Percentiles rank a stretch among this genome's conserved stretches.
phyloP scores from a whole-genome alignment of 2,113 vertebrate genomes.

The Pseudopipra pipra region DNA sequence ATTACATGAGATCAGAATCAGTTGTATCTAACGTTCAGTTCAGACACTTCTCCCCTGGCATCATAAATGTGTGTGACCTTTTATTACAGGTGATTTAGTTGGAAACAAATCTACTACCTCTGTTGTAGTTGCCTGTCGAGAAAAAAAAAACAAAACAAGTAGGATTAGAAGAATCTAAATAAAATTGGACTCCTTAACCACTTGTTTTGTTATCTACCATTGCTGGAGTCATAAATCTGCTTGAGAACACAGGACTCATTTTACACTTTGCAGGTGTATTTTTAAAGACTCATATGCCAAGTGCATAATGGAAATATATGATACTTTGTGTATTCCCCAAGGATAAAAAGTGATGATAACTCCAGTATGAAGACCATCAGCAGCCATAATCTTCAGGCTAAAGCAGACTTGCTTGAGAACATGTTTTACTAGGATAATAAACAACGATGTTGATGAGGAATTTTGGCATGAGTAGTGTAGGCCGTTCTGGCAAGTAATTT shows the following conservation, averaged over 20 bases:
- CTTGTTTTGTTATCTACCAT: background rate
- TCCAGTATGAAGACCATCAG: background rate
- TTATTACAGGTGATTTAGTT: background rate
- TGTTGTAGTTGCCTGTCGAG: slow-evolving; percentile 18
- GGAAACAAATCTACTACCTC: background rate
- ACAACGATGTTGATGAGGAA: background rate
- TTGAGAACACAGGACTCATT: background rate
- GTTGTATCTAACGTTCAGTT: background rate
- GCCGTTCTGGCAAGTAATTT: background rate
- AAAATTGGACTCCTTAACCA: background rate
- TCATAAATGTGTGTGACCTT: background rate
- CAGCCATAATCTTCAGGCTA: background rate
- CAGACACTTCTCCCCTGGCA: background rate
- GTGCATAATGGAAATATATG: background rate
- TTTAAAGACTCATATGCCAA: background rate
- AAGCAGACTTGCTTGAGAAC: background rate
- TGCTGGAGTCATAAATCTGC: background rate
- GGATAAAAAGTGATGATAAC: background rate
- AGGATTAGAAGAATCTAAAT: slow-evolving; percentile 18
- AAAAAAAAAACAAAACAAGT: slow-evolving; percentile 35
- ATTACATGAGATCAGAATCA: background rate
- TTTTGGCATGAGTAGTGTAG: background rate
- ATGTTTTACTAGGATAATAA: background rate
- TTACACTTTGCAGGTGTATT: background rate
- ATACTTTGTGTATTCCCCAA: background rate